Percentiles rank a stretch among this genome's conserved stretches.
These are phyloP conservation scores for Hydropsyche betteni DNA, from an alignment of 2,888 invertebrate genomes.

Conservation along the genomic window DNA sequence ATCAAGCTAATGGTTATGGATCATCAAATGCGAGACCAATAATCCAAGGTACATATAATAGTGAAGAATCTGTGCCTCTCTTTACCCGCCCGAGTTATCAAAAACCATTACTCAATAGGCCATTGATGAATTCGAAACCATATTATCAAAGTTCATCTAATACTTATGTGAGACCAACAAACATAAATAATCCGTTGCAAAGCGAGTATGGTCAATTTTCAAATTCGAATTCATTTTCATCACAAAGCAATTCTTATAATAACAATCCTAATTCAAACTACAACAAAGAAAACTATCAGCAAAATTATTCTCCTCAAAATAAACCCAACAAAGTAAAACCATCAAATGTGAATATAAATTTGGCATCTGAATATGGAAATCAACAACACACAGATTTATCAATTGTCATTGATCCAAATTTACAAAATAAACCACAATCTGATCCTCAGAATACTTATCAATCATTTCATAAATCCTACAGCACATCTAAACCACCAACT, in stretches of 20 bases:
- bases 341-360: conserved; percentile 44
- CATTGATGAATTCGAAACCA: conserved; percentile 39
- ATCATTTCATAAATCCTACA: conserved; percentile 50
- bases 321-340: conserved; percentile 26
- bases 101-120: conserved; percentile 47
- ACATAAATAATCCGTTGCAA: conserved; percentile 41
- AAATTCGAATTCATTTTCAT: neutral
- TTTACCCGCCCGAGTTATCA: conserved; percentile 49
- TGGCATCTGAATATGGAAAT: conserved; percentile 47
- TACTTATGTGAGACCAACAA: conserved; percentile 34
- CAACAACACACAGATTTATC: conserved; percentile 46
- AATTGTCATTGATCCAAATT: conserved; percentile 48
- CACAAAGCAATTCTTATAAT: conserved; percentile 7
- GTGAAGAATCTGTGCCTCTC: conserved; percentile 47
- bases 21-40: conserved; percentile 30
- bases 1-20: conserved; percentile 37
- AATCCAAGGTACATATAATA: conserved; percentile 18
- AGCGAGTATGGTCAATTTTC: conserved; percentile 44
- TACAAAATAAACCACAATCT: conserved; percentile 43
- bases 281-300: neutral
- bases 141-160: conserved; percentile 40
- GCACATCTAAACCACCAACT: conserved; percentile 49
- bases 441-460: conserved; percentile 26
- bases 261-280: neutral
- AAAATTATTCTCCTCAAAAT: conserved; percentile 9